phyloP scores from a whole-genome alignment of 2,888 invertebrate genomes.

The Mythimna lalbum region DNA sequence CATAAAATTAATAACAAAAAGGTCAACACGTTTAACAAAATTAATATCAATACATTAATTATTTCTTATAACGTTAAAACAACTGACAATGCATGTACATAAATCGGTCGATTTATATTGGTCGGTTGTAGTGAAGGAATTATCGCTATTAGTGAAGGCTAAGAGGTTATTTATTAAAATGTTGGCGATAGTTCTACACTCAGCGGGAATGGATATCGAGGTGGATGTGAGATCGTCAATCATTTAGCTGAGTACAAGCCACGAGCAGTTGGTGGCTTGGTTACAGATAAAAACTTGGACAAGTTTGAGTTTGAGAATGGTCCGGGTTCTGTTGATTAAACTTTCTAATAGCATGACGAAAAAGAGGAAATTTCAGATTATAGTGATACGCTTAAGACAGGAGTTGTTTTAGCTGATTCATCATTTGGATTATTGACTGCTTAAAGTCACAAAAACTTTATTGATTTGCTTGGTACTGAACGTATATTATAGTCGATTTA shows the following conservation, averaged over 20 bases:
- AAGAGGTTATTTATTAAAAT: constrained; percentile 79
- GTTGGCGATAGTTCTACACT: constrained; percentile 69
- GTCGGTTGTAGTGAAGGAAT: constrained; percentile 79
- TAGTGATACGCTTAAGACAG: not conserved
- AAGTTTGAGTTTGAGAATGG: not conserved
- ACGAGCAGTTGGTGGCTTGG: constrained; percentile 58
- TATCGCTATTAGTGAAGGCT: constrained; percentile 81
- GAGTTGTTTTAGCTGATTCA: not conserved
- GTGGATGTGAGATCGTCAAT: constrained; percentile 75
- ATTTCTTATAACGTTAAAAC: constrained; percentile 56
- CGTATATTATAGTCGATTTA: not conserved
- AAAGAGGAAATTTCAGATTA: not conserved
- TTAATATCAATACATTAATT: constrained; percentile 52
- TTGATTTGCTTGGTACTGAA: not conserved
- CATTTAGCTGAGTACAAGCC: constrained; percentile 66
- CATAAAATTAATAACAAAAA: constrained; percentile 56
- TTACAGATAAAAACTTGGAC: constrained; percentile 33
- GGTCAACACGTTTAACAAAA: constrained; percentile 59
- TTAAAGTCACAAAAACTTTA: not conserved
- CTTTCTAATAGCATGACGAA: not conserved
- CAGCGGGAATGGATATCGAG: constrained; percentile 75
- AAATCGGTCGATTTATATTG: constrained; percentile 71
- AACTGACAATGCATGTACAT: constrained; percentile 69
- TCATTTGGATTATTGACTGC: not conserved
- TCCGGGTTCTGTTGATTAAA: constrained; percentile 40